These are phyloP conservation scores for Trichogramma dendrolimi DNA, from an alignment of 2,888 invertebrate genomes.

Conservation along the genomic window DNA sequence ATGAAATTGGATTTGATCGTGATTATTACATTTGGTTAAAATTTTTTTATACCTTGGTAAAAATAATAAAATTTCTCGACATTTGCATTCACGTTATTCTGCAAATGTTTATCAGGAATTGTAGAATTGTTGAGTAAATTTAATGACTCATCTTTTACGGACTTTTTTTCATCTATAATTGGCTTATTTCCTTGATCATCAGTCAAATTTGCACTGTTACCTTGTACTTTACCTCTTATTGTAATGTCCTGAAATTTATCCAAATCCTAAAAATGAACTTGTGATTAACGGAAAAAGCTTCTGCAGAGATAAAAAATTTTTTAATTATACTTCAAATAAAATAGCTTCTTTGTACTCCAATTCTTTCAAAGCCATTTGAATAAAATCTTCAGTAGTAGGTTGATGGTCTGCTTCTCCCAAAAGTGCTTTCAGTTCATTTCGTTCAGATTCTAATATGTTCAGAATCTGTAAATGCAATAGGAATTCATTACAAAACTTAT, in stretches of 20 bases:
- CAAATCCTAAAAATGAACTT: too few species aligned
- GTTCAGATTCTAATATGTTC: slow-evolving; percentile 72
- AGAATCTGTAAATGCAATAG: slow-evolving; percentile 54
- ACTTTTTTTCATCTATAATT: background rate
- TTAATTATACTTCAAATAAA: slow-evolving; percentile 14
- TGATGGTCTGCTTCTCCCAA: slow-evolving; percentile 65
- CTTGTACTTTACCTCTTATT: background rate
- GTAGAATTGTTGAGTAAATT: background rate
- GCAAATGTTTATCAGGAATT: slow-evolving; percentile 11
- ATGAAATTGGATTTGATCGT: slow-evolving; percentile 14
- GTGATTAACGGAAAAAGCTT: too few species aligned
- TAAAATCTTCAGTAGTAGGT: slow-evolving; percentile 75
- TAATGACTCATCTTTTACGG: too few species aligned
- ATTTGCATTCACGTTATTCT: slow-evolving; percentile 8
- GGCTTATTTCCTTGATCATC: background rate
- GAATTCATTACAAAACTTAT: slow-evolving; percentile 11
- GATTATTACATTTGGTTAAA: slow-evolving; percentile 14
- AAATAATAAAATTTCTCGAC: slow-evolving; percentile 68
- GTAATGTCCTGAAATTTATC: background rate
- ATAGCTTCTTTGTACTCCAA: slow-evolving; percentile 55
- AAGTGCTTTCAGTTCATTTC: slow-evolving; percentile 56
- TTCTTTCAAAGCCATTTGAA: slow-evolving; percentile 76
- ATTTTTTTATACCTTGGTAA: slow-evolving; percentile 66
- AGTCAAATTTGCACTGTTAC: background rate
- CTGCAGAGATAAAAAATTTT: too few species aligned